phyloP scores from a whole-genome alignment of 2,113 vertebrate species.

The Saguinus midas region DNA sequence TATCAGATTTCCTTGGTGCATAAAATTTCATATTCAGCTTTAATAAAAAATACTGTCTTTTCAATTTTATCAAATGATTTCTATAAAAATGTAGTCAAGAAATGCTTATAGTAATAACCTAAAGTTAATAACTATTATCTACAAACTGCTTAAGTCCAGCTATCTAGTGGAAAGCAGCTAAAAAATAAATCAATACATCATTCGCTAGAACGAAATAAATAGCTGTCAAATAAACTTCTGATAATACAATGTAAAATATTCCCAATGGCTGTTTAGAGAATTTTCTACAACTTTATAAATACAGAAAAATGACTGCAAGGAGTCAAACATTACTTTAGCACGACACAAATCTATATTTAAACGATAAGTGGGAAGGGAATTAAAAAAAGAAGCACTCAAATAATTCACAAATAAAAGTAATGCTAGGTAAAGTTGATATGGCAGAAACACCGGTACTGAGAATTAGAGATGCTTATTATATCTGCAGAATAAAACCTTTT shows the following conservation, averaged over 20 bases:
- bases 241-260: constrained; percentile 86
- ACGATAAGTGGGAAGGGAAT: background rate
- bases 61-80: constrained; percentile 85
- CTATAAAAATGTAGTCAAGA: constrained; percentile 80
- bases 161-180: constrained; percentile 83
- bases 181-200: constrained; percentile 89
- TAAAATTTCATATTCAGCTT: constrained; percentile 11
- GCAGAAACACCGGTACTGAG: background rate
- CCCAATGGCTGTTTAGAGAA: constrained; percentile 67
- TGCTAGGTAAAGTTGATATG: background rate
- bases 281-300: constrained; percentile 67
- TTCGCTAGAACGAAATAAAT: constrained; percentile 89
- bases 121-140: constrained; percentile 88
- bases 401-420: background rate
- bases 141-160: constrained; percentile 78
- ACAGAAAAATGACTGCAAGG: constrained; percentile 45
- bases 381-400: background rate
- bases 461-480: background rate
- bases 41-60: constrained; percentile 84
- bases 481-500: background rate
- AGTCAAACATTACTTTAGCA: background rate
- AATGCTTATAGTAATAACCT: constrained; percentile 79
- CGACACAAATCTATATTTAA: background rate
- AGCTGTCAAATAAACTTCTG: constrained; percentile 86
- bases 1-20: background rate